Evolutionary conservation across 2,888 invertebrate species (phyloP).

Genomic region (Hydrotaea diabolus): DNA sequence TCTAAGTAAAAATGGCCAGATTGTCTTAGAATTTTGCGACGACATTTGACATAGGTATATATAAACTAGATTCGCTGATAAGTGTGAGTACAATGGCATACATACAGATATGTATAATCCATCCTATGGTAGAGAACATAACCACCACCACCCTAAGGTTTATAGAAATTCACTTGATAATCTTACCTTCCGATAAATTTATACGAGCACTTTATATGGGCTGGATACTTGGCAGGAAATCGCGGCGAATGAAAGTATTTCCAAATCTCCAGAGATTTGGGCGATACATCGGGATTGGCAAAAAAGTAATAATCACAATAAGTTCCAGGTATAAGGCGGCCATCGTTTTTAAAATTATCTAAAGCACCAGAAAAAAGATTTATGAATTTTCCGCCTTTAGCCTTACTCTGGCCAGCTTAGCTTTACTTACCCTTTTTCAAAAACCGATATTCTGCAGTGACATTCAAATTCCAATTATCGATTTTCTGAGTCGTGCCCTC

Average conservation of each 20-base stretch:
- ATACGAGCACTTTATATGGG: conserved; percentile 93
- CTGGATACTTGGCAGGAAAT: conserved; percentile 97
- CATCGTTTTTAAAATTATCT: conserved; percentile 92
- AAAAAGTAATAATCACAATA: conserved; percentile 93
- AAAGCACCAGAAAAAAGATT: not conserved
- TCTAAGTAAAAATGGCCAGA: no score
- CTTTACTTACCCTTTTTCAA: conserved; percentile 74
- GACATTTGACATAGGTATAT: no score
- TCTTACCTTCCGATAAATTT: conserved; percentile 91
- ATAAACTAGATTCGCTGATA: no score
- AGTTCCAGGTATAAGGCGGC: conserved; percentile 87
- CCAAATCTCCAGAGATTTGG: conserved; percentile 82
- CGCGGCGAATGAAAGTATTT: conserved; percentile 95
- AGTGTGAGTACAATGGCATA: no score
- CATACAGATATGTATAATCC: no score
- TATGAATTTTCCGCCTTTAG: not conserved
- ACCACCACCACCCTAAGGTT: no score
- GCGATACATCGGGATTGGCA: conserved; percentile 82
- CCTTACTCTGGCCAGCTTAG: not conserved
- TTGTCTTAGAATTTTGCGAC: no score
- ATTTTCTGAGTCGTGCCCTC: conserved; percentile 15
- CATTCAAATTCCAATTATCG: conserved; percentile 70
- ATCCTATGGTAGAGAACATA: no score
- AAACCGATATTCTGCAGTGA: conserved; percentile 77
- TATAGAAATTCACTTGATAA: not conserved